phyloP scores from a whole-genome alignment of 2,888 invertebrate genomes.

The Callimorpha dominula region DNA sequence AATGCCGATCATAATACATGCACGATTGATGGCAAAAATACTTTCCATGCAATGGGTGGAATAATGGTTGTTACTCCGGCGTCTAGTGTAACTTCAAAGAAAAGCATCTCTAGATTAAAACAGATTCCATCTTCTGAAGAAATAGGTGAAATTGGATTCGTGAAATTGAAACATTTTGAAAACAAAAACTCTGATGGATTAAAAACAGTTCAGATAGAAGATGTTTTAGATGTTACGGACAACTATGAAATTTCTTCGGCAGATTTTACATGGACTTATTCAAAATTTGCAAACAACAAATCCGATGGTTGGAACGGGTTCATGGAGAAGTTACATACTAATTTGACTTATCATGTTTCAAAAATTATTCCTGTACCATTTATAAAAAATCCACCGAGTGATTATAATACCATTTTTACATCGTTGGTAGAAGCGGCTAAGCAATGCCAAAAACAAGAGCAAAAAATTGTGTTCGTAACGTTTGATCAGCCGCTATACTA shows the following conservation, averaged over 20 bases:
- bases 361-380: background rate
- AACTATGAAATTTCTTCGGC: constrained; percentile 11
- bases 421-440: constrained; percentile 4
- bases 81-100: constrained; percentile 20
- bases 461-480: constrained; percentile 45
- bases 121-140: constrained; percentile 41
- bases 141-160: constrained; percentile 41
- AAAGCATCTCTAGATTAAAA: constrained; percentile 40
- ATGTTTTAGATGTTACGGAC: constrained; percentile 42
- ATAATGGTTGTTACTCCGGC: constrained; percentile 48
- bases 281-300: constrained; percentile 37
- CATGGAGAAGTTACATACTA: background rate
- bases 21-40: constrained; percentile 51
- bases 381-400: background rate
- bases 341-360: background rate
- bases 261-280: constrained; percentile 54
- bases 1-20: constrained; percentile 57
- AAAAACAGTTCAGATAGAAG: constrained; percentile 47
- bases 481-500: constrained; percentile 55
- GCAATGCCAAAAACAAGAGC: constrained; percentile 39
- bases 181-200: constrained; percentile 34
- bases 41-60: constrained; percentile 56
- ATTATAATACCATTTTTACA: background rate
- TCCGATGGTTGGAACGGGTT: constrained; percentile 48
- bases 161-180: constrained; percentile 16